These are phyloP conservation scores for Alaudala cheleensis DNA, from an alignment of 2,113 vertebrate species.

Conservation along the genomic window DNA sequence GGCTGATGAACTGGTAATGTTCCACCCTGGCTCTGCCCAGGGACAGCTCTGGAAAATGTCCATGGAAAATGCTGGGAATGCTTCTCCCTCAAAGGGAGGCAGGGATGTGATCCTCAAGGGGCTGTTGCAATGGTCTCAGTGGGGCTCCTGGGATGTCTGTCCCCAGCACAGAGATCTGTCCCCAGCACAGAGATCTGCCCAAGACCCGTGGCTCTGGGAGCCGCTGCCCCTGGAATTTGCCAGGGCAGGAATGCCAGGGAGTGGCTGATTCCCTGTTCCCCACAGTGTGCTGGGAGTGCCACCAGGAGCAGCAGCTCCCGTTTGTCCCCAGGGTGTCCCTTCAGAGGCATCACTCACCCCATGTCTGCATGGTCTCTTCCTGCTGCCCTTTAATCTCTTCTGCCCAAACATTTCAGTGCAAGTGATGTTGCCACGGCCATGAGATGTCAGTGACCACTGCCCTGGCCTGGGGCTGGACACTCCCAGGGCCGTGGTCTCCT, in stretches of 20 bases:
- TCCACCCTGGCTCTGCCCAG: neutral
- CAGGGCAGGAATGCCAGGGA: neutral
- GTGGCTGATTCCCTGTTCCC: neutral
- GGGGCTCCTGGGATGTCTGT: neutral
- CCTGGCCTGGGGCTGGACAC: neutral
- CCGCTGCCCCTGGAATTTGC: rapidly evolving
- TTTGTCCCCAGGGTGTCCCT: neutral
- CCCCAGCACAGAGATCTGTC: neutral
- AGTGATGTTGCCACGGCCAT: rapidly evolving
- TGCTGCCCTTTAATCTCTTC: neutral
- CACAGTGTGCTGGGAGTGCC: neutral
- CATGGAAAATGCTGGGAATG: neutral
- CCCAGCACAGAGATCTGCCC: neutral
- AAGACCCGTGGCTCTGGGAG: neutral
- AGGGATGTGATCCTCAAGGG: neutral
- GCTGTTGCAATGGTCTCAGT: rapidly evolving
- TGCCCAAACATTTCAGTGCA: neutral
- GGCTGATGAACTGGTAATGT: neutral
- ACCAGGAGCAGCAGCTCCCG: neutral
- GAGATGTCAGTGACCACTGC: neutral
- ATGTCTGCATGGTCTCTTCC: neutral
- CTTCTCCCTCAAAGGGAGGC: neutral
- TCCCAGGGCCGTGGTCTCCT: neutral
- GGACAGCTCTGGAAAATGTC: neutral
- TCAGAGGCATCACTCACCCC: rapidly evolving